Evolutionary conservation across 2,113 vertebrate species (phyloP).

Genomic region (Vombatus ursinus): DNA sequence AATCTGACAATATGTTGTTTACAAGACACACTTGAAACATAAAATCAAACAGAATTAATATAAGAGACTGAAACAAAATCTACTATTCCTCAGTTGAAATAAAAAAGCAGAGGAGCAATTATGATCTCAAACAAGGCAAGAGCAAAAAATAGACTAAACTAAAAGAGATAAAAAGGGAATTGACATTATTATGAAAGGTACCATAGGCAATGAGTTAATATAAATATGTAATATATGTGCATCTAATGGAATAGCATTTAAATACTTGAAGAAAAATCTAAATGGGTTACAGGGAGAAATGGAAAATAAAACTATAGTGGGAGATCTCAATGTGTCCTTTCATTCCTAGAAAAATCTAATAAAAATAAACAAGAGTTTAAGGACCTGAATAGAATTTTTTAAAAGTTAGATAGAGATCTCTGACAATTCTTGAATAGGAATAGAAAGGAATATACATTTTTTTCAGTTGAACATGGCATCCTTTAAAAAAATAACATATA

Average conservation of each 20-base stretch:
- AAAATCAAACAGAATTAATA: too few species aligned
- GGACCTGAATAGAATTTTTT: neutral
- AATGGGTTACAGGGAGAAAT: neutral
- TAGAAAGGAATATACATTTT: neutral
- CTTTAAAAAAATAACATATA: neutral
- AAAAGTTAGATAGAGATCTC: neutral
- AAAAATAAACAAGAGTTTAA: neutral
- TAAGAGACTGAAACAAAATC: too few species aligned
- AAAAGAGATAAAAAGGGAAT: neutral
- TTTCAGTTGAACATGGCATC: neutral
- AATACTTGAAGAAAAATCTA: neutral
- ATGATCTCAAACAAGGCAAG: too few species aligned
- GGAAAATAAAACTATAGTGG: neutral
- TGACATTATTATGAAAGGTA: neutral
- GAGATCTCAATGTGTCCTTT: neutral
- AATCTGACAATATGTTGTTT: too few species aligned
- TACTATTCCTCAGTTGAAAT: too few species aligned
- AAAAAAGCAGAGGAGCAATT: too few species aligned
- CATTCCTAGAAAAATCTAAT: neutral
- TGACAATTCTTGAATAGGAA: neutral
- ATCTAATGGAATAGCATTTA: neutral
- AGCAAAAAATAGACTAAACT: too few species aligned
- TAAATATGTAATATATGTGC: neutral
- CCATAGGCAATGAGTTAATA: neutral
- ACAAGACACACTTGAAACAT: too few species aligned